Percentiles rank a stretch among this genome's conserved stretches.
Conservation (phyloP, 2,113 vertebrate genomes). For the Petrocephalus zakoni region DNA sequence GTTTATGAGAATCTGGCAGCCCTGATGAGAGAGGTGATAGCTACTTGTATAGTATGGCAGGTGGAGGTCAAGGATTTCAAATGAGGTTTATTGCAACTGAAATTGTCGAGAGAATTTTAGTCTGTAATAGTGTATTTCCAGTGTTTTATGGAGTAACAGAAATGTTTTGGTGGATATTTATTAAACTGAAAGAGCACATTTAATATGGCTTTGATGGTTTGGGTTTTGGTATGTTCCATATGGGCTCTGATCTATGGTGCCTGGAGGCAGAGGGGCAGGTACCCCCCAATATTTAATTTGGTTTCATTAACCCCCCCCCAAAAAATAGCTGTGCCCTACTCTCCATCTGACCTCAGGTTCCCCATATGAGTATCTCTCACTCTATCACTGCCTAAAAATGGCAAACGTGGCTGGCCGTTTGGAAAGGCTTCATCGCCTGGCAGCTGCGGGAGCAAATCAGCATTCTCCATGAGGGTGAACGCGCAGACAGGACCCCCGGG, state of each 20-base stretch:
- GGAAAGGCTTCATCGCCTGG: conserved; percentile 19
- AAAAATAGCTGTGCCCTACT: not conserved
- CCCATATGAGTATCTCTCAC: conserved; percentile 65
- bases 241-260: not conserved
- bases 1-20: not conserved
- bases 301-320: not conserved
- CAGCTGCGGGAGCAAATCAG: not conserved
- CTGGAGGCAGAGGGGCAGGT: not conserved
- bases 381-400: conserved; percentile 62
- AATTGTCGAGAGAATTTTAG: not conserved
- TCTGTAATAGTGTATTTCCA: not conserved
- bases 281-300: not conserved
- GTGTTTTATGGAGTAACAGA: not conserved
- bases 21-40: not conserved
- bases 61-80: not conserved
- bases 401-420: conserved; percentile 50
- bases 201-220: not conserved
- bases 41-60: not conserved
- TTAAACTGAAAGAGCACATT: not conserved
- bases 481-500: not conserved
- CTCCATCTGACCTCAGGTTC: conserved; percentile 40
- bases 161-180: not conserved
- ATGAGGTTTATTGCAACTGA: not conserved
- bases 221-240: not conserved
- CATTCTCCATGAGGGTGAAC: not conserved